Conservation (phyloP, 2,113 vertebrate genomes). For the Cebus imitator region DNA sequence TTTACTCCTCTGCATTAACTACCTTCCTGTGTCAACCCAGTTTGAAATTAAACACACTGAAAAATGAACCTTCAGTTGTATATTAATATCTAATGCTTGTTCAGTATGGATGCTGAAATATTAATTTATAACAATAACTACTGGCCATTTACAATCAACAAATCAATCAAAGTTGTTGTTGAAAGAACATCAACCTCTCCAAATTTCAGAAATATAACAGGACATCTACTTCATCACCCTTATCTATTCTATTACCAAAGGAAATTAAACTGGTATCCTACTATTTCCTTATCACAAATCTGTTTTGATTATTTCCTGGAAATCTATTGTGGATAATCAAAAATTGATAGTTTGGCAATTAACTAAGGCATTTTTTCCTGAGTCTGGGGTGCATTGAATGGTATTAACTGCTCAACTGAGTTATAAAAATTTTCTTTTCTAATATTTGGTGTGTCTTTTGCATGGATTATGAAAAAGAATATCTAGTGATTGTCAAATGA, state of each 20-base stretch:
- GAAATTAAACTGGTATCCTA: neutral
- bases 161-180: neutral
- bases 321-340: slow-evolving; percentile 1
- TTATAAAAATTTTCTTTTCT: neutral
- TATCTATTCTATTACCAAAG: neutral
- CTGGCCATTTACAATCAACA: neutral
- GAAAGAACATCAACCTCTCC: neutral
- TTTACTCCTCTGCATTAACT: neutral
- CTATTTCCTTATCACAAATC: neutral
- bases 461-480: neutral
- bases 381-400: neutral
- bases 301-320: slow-evolving; percentile 7
- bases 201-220: neutral
- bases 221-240: neutral
- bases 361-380: neutral
- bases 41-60: neutral
- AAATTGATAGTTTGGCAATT: neutral
- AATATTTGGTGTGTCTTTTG: slow-evolving; percentile 32
- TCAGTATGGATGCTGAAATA: neutral
- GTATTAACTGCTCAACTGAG: neutral
- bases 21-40: neutral
- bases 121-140: neutral
- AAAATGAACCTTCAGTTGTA: neutral
- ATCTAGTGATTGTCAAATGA: neutral
- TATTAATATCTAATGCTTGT: neutral